Base-by-base conservation (phyloP, 53 echinoderm and acorn worm genomes). In the Echinarachnius parma region DNA sequence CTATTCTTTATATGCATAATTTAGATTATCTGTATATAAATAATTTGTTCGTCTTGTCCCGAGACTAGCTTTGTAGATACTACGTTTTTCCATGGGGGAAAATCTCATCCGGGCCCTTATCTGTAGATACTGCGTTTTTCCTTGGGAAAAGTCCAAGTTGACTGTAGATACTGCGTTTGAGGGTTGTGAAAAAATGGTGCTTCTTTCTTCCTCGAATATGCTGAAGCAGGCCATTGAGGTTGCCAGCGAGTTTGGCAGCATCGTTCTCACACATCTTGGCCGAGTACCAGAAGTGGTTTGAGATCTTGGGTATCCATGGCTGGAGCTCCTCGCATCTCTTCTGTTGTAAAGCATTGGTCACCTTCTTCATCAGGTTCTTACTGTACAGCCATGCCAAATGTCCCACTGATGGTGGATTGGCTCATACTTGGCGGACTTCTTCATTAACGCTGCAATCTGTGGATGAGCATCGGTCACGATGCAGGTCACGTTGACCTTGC, bases 381-480 rank as follows among this genome's bases (percentile, higher is more conserved):
- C n/a, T n/a, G n/a, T n/a, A 35, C 60, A 46, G 23, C 81, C 74
- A 49, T 81, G 81, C 75, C 74, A 74, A 13, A 74, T 50, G 35
- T 81, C 81, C 49, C 62, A 46, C 49, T 74, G 53, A 20, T 74
- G 81, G 19, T 15, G 25, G 48, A 81, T 31, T 16, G 25, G 21
- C 30, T 53, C 26, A 60, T 61, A 81, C 27, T 72, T 81, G 22
- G 42, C 2, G 1, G 81, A 44, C 24, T 76, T 64, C 32, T 33
- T 76, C 76, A 82, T 55, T 26, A 64, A 20, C 1, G 82, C 75
- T 16, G 75, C 34, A 19, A 82, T 82, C 53, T 75, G 82, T 32
- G 62, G 34, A 24, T 82, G 82, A 3, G 62, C 75, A 63, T 75
- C 82, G 3, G 82, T 82, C 0, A 64, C 76, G n/a, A 82, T 64